A percentile compares a stretch with the other conserved stretches of the same genome.
Conservation (phyloP, 64 coral and sea anemone species). For the Hydrozoanthus tunicans region DNA sequence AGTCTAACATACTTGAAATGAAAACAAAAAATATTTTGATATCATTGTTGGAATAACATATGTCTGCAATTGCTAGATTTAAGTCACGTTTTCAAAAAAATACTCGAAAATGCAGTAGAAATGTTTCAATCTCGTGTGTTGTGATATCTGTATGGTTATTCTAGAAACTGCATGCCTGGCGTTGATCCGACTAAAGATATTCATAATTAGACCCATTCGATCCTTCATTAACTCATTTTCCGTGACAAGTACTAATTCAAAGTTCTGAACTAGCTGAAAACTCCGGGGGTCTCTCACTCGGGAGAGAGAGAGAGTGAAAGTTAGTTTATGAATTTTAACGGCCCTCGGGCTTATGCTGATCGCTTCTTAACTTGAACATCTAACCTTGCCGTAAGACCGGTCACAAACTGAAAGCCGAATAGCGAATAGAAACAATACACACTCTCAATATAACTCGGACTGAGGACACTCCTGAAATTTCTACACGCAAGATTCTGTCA, state of each 20-base stretch:
- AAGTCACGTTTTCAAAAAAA: background rate
- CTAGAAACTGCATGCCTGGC: background rate
- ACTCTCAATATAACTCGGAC: background rate
- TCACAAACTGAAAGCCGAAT: background rate
- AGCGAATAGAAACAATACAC: background rate
- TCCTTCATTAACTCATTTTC: background rate
- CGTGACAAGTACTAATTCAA: constrained; percentile 8
- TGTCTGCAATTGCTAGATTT: background rate
- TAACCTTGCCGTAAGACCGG: background rate
- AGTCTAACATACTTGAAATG: no score
- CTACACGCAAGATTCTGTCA: background rate
- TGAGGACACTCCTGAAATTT: background rate
- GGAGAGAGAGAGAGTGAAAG: background rate
- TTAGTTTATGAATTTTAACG: constrained; percentile 1
- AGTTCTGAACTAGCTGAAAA: background rate
- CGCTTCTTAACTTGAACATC: background rate
- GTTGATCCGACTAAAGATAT: constrained; percentile 32
- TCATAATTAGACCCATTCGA: constrained; percentile 1
- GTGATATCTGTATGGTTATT: background rate
- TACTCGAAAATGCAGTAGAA: background rate
- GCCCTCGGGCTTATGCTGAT: background rate
- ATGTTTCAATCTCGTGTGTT: background rate
- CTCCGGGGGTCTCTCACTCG: background rate
- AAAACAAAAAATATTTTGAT: background rate
- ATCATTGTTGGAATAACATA: background rate